phyloP scores from a whole-genome alignment of 2,797 vertebrate species.

The Rhynchotus rufescens region DNA sequence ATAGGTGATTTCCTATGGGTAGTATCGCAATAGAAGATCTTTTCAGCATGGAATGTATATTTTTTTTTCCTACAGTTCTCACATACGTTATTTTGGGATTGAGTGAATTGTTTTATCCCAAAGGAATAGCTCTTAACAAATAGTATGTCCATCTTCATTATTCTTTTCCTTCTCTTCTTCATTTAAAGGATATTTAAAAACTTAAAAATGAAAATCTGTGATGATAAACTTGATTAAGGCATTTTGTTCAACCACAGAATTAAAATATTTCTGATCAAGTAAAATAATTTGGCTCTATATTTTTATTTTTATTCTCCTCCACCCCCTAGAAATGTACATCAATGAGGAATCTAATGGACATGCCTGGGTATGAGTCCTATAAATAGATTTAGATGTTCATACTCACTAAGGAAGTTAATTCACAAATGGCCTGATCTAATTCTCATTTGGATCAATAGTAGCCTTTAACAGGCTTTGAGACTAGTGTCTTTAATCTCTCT shows the following conservation, averaged over 20 bases:
- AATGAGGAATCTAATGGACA: background rate
- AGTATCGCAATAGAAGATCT: background rate
- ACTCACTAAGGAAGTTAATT: conserved; percentile 1
- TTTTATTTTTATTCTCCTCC: background rate
- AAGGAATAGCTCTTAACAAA: background rate
- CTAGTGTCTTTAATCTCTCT: conserved; percentile 4
- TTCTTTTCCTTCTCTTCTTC: background rate
- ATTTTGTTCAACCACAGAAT: background rate
- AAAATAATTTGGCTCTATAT: background rate
- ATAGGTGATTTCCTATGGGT: background rate
- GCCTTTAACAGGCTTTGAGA: background rate
- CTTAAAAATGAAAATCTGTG: background rate
- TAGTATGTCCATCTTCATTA: background rate
- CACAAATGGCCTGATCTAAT: background rate
- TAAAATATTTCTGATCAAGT: background rate
- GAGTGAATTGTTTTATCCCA: background rate
- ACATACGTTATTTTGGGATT: background rate
- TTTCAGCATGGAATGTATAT: background rate
- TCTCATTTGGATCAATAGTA: conserved; percentile 12
- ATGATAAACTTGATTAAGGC: background rate
- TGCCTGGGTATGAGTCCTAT: background rate
- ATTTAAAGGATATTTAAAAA: background rate
- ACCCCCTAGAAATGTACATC: background rate
- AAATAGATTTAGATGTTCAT: background rate
- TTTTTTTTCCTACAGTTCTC: background rate